Percentiles rank a stretch among this genome's conserved stretches.
These are phyloP conservation scores for Rugalucina vietnamica DNA, from an alignment of 2,888 invertebrate species.

Conservation along the genomic window DNA sequence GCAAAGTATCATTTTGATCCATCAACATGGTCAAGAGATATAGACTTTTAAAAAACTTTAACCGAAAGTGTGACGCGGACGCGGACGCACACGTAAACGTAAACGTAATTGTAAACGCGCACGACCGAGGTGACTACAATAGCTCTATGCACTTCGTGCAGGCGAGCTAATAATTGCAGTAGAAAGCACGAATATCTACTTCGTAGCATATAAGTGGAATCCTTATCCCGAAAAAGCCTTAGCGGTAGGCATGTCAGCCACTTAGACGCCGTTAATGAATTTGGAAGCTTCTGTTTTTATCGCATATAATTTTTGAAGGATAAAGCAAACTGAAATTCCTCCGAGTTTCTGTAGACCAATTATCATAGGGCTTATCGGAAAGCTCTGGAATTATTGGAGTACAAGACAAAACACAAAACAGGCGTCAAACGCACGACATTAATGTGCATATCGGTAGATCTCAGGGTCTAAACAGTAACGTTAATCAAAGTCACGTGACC, in stretches of 20 bases:
- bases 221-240: background rate
- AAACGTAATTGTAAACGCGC: no score
- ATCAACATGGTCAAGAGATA: no score
- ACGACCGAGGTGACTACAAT: no score
- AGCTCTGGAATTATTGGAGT: background rate
- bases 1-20: no score
- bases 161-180: background rate
- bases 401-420: conserved; percentile 14
- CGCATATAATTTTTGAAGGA: background rate
- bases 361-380: background rate
- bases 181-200: conserved; percentile 10
- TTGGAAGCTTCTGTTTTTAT: no score
- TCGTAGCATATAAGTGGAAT: background rate
- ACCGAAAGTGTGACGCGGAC: no score
- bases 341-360: background rate
- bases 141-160: no score
- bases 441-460: background rate
- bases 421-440: background rate
- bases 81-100: no score
- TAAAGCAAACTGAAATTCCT: background rate
- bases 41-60: no score
- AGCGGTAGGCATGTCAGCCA: background rate
- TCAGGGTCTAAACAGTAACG: background rate
- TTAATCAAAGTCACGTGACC: conserved; percentile 1
- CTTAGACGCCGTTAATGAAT: background rate